Conservation (phyloP, 1,140 invertebrate species). For the Eriosoma lanigerum region DNA sequence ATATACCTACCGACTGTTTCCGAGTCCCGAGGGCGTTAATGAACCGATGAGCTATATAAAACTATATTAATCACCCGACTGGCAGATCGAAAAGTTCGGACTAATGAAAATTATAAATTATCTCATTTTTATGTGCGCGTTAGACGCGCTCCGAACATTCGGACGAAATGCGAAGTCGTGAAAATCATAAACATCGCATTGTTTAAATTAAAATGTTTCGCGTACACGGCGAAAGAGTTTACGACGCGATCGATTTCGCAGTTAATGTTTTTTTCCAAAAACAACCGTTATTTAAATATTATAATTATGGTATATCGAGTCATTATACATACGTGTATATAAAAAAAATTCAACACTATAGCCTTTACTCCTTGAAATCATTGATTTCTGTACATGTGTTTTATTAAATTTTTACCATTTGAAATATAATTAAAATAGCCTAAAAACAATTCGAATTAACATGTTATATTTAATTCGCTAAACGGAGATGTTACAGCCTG, state of each 20-base stretch:
- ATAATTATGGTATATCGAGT: too few species aligned
- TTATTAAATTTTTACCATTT: too few species aligned
- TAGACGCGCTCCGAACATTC: not conserved
- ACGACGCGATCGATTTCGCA: not conserved
- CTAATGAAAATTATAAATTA: constrained; percentile 48
- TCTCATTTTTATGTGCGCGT: not conserved
- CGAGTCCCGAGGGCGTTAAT: constrained; percentile 47
- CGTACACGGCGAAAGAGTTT: not conserved
- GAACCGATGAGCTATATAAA: constrained; percentile 31
- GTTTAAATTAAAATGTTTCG: constrained; percentile 8
- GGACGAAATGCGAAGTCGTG: not conserved
- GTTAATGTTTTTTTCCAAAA: not conserved
- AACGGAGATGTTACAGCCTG: too few species aligned
- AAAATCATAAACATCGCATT: not conserved
- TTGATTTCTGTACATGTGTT: too few species aligned
- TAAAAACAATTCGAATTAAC: too few species aligned
- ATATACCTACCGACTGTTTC: constrained; percentile 19
- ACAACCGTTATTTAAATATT: not conserved
- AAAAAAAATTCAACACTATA: too few species aligned
- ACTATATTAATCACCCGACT: constrained; percentile 39
- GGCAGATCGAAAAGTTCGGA: constrained; percentile 36
- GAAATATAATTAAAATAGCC: too few species aligned
- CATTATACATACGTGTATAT: too few species aligned
- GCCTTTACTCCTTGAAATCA: too few species aligned
- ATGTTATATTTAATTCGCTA: too few species aligned